Evolutionary conservation across 2,113 vertebrate genomes (phyloP), one percentile per base, ranked within the genome.

Genomic region (Psittacus erithacus): DNA sequence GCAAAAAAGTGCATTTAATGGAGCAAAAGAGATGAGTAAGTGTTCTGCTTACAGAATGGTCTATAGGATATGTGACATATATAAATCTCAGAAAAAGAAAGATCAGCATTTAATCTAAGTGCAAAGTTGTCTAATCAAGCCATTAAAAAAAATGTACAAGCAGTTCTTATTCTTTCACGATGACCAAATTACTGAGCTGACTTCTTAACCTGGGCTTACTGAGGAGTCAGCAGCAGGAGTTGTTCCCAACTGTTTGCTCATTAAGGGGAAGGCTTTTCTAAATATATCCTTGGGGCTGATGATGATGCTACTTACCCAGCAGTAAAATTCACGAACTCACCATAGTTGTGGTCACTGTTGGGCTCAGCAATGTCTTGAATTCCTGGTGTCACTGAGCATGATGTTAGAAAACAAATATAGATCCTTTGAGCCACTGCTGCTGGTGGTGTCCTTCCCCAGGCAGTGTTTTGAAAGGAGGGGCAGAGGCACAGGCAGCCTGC

Each of bases 261-360:
- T 31, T 76, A 27, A 62, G 27, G 35, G 38, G 63, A 88, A 80
- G 18, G 25, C 10, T 85, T 88, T 81, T 55, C 41, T n/a, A 71
- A 73, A 28, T 11, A 62, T 15, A 39, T n/a, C 24, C 13, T 15
- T 0, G 0, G 24, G 33, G 17, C 24, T 77, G 46, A 23, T 31
- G 63, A 22, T 59, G 59, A 15, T n/a, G 33, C 20, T 33, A 13
- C 70, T 77, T 55, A 71, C 50, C 24, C 57, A 41, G n/a, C n/a
- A 70, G 44, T 47, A 65, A 35, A 52, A 60, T 59, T 57, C 38
- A 38, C 0, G 28, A 59, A 60, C 52, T 63, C 43, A 33, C 1
- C 1, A 50, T 33, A 69, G 27, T 2, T 31, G 29, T 38, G 29
- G 39, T 59, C 2, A 2, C 53, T 50, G 13, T 11, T 1, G 0